These are phyloP conservation scores for Florisuga fusca DNA, from an alignment of 2,797 vertebrate genomes.

Conservation along the genomic window DNA sequence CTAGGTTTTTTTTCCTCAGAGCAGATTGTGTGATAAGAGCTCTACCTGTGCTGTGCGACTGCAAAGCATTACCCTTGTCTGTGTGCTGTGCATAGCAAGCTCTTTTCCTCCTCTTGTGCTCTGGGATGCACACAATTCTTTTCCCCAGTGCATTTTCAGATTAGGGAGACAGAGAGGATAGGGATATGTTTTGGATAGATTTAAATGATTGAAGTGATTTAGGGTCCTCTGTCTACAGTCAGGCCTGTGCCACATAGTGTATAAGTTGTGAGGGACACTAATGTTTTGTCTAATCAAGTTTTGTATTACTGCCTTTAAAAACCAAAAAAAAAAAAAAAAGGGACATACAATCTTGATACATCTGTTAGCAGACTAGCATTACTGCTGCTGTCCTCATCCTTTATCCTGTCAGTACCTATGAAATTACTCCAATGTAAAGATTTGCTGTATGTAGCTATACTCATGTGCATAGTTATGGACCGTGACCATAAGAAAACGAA, in stretches of 20 bases:
- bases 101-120: not conserved
- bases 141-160: not conserved
- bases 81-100: rapidly evolving
- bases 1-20: not conserved
- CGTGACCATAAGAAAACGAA: not conserved
- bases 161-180: not conserved
- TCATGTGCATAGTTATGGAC: rapidly evolving
- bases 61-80: not conserved
- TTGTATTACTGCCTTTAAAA: not conserved
- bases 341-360: not conserved
- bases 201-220: not conserved
- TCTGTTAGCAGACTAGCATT: not conserved
- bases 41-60: not conserved
- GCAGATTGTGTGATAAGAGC: not conserved
- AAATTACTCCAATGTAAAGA: not conserved
- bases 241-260: not conserved
- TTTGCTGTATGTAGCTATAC: not conserved
- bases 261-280: not conserved
- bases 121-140: not conserved
- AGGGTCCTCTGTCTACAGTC: not conserved
- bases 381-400: not conserved
- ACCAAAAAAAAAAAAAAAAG: no score
- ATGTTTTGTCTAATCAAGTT: not conserved
- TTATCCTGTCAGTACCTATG: not conserved
- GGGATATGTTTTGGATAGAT: not conserved